Conservation (phyloP, 2,113 vertebrate genomes). For the Coreoperca whiteheadi region DNA sequence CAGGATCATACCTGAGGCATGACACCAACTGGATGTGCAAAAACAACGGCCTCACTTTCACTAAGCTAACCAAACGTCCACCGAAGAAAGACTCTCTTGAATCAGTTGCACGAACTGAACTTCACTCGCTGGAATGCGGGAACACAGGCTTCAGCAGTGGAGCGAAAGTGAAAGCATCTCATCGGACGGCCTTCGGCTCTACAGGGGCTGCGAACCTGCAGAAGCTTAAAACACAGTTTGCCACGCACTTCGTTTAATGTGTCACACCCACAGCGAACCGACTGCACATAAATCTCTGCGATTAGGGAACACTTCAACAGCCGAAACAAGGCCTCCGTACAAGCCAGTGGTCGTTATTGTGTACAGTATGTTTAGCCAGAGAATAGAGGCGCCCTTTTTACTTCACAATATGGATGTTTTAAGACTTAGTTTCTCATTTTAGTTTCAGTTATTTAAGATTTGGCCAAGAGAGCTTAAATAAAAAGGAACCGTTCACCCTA, state of each 20-base stretch:
- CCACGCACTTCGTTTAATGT: neutral
- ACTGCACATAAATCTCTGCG: too few relatives aligned
- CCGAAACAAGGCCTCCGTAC: too few relatives aligned
- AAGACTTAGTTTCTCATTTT: too few relatives aligned
- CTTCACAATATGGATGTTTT: too few relatives aligned
- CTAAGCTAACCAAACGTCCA: neutral
- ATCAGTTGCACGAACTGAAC: too few relatives aligned
- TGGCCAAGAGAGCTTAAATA: too few relatives aligned
- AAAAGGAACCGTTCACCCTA: too few relatives aligned
- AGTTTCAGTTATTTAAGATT: too few relatives aligned
- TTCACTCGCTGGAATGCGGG: neutral
- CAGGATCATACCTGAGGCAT: neutral
- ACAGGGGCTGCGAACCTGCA: neutral
- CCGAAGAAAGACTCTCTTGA: too few relatives aligned
- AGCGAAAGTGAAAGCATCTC: constrained; percentile 21
- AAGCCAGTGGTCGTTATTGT: too few relatives aligned
- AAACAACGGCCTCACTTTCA: neutral
- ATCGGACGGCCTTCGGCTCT: neutral
- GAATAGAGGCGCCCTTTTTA: too few relatives aligned
- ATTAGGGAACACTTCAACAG: neutral
- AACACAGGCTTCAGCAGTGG: neutral
- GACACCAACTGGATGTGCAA: neutral
- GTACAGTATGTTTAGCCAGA: too few relatives aligned
- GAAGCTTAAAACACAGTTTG: neutral
- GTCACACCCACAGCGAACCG: neutral